Conservation (phyloP, 2,113 vertebrate genomes). For the Nanorana parkeri region DNA sequence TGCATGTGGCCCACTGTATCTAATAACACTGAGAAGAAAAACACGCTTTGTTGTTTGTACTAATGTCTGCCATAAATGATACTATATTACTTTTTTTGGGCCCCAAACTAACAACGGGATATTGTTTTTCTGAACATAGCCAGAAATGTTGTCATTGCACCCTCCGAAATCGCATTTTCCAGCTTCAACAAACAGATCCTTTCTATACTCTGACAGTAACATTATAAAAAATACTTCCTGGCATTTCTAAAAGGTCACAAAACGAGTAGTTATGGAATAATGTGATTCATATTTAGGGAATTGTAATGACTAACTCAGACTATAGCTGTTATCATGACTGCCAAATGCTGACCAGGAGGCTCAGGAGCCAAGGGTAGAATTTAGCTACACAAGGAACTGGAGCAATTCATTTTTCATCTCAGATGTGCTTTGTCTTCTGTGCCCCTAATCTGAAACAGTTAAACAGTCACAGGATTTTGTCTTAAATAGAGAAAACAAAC, state of each 20-base stretch:
- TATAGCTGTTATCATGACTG: conserved; percentile 33
- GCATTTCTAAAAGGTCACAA: conserved; percentile 51
- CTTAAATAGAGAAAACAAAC: too few relatives aligned
- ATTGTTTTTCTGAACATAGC: conserved; percentile 12
- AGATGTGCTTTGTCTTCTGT: background rate
- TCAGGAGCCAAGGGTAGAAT: background rate
- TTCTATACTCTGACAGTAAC: conserved; percentile 52
- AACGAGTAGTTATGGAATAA: conserved; percentile 51
- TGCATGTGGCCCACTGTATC: background rate
- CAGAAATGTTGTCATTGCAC: conserved; percentile 36
- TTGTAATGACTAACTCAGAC: conserved; percentile 52
- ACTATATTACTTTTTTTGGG: conserved; percentile 6
- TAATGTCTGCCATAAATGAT: background rate
- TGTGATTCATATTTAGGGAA: conserved; percentile 44
- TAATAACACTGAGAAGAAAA: background rate
- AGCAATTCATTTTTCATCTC: background rate
- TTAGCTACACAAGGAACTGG: background rate
- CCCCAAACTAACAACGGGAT: conserved; percentile 20
- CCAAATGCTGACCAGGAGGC: conserved; percentile 37
- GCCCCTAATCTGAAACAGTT: too few relatives aligned
- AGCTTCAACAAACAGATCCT: conserved; percentile 45
- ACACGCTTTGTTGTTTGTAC: background rate
- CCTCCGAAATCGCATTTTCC: conserved; percentile 41
- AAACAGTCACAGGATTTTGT: too few relatives aligned
- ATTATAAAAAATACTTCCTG: conserved; percentile 41